Evolutionary conservation across 2,797 vertebrate species (phyloP).

Genomic region (Garrulus glandarius): DNA sequence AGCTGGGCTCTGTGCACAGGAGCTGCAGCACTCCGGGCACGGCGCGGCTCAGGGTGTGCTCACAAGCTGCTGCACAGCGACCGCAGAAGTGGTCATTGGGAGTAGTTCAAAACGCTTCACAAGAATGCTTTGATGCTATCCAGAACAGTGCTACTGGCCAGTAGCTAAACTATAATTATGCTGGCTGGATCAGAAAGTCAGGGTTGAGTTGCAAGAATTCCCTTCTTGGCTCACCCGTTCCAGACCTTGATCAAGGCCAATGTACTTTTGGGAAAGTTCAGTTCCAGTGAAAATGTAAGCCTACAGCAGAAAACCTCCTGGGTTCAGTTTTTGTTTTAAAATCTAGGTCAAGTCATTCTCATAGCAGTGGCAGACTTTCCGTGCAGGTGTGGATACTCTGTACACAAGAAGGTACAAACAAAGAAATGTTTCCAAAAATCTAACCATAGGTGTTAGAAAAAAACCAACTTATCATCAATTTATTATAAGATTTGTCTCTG

Average conservation of each 20-base stretch:
- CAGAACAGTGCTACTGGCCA: slow-evolving; percentile 40
- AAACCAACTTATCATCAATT: background rate
- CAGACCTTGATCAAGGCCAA: slow-evolving; percentile 44
- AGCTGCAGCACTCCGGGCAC: background rate
- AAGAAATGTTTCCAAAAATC: background rate
- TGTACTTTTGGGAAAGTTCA: slow-evolving; percentile 11
- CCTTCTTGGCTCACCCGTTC: background rate
- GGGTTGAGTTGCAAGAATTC: slow-evolving; percentile 50
- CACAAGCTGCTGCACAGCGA: background rate
- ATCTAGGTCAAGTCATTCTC: slow-evolving; percentile 9
- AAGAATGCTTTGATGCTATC: slow-evolving; percentile 61
- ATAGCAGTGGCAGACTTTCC: background rate
- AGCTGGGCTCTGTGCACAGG: background rate
- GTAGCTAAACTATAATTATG: slow-evolving; percentile 60
- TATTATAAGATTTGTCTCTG: background rate
- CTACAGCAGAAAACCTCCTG: background rate
- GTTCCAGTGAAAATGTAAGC: slow-evolving; percentile 24
- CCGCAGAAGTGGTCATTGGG: slow-evolving; percentile 31
- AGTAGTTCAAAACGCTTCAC: slow-evolving; percentile 32
- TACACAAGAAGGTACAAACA: background rate
- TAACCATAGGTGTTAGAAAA: background rate
- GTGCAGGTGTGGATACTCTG: background rate
- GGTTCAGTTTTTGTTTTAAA: slow-evolving; percentile 13
- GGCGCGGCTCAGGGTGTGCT: background rate
- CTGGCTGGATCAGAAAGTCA: slow-evolving; percentile 36